These are phyloP conservation scores for Chaunax sp. DNA, from an alignment of 2,797 vertebrate species.

Conservation along the genomic window DNA sequence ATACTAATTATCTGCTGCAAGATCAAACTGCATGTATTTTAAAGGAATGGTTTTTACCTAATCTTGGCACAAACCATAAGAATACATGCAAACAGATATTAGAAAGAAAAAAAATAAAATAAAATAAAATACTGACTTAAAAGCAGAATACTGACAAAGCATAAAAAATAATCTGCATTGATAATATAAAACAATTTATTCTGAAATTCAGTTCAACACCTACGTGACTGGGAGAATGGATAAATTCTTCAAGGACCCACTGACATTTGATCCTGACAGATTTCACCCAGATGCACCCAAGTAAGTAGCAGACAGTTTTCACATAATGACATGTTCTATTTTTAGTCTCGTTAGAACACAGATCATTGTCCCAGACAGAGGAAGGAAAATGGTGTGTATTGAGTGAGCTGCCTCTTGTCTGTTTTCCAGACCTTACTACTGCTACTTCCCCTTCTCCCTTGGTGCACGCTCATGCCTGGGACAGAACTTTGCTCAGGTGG, in stretches of 20 bases:
- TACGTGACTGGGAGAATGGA: conserved; percentile 86
- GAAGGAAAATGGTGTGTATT: not conserved
- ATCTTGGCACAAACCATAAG: too few relatives aligned
- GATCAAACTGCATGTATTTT: too few relatives aligned
- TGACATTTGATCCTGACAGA: conserved; percentile 91
- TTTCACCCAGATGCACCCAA: conserved; percentile 89
- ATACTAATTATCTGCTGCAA: too few relatives aligned
- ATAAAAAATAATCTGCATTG: too few relatives aligned
- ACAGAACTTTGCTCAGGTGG: conserved; percentile 91
- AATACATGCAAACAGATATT: too few relatives aligned
- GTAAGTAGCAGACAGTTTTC: conserved; percentile 77
- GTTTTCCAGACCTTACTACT: conserved; percentile 86
- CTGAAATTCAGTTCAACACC: conserved; percentile 81
- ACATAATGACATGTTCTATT: rapidly evolving
- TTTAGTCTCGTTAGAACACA: too few relatives aligned
- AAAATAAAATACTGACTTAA: too few relatives aligned
- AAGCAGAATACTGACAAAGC: too few relatives aligned
- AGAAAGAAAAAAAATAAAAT: too few relatives aligned
- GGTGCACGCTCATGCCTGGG: conserved; percentile 91
- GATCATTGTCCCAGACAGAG: not conserved
- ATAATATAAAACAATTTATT: not conserved
- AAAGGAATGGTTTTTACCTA: too few relatives aligned
- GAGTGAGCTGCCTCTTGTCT: not conserved
- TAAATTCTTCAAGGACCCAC: conserved; percentile 88
- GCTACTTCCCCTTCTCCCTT: conserved; percentile 91